Evolutionary conservation across 2,888 invertebrate species (phyloP), one percentile per base, ranked within the genome.

Genomic region (Cephalotes varians): DNA sequence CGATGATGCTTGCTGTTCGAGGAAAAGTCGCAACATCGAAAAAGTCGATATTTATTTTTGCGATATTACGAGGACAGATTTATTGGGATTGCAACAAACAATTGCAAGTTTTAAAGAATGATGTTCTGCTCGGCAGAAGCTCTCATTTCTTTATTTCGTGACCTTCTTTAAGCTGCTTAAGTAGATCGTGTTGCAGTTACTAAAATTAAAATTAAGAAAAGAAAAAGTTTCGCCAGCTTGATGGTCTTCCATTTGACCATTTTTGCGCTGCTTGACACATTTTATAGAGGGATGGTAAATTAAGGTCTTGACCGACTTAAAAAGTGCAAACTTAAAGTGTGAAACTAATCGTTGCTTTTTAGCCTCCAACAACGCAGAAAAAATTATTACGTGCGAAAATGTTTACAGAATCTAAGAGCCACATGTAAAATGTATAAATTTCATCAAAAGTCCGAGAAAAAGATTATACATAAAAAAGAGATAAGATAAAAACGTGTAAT

Each of bases 101-200:
- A 6, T 28, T n/a, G 15, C 10, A 28, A 73, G 21, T 58, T 73
- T 56, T 18, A n/a, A 56, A 15, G 4, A 4, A 2, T 15, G n/a
- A 40, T 28, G 25, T 56, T 10, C 28, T 15, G 1, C 15, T 58
- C 2, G 5, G n/a, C 28, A n/a, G n/a, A n/a, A n/a, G 25, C 10
- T 58, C 15, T 25, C 44, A 60, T 31, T 37, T 76, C n/a, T 18
- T 51, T 15, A 12, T 25, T 64, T 51, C 47, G 4, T 10, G 25
- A 37, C 7, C 21, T 51, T 51, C 51, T 65, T 51, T 64, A 76
- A 51, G 25, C 34, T 76, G 49, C 51, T 40, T 62, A 67, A 56
- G 54, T 77, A 54, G 64, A 40, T 77, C 67, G 18, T 31, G 21
- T 54, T 76, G 51, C 40, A 77, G 21, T 54, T 65, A 40, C 21